Conservation (phyloP, 2,888 invertebrate genomes). For the Odontocerum albicorne region DNA sequence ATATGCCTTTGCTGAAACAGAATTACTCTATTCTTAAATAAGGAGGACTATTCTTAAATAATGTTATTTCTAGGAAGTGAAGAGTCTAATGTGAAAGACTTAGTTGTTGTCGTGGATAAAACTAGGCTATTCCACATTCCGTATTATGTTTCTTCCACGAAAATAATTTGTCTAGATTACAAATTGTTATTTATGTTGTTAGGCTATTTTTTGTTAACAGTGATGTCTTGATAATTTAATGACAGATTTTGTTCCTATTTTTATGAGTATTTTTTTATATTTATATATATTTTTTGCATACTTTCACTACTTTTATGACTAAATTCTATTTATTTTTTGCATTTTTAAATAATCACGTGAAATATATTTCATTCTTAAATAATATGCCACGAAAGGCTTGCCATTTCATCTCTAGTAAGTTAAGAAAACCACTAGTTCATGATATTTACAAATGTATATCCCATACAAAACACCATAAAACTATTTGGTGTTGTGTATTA, state of each 20-base stretch:
- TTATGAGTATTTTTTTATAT: constrained; percentile 10
- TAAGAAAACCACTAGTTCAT: no score
- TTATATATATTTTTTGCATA: constrained; percentile 8
- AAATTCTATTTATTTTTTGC: neutral
- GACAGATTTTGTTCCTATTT: constrained; percentile 24
- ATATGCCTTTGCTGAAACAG: no score
- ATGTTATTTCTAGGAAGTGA: no score
- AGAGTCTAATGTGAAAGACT: constrained; percentile 9
- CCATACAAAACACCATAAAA: no score
- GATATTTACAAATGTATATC: no score
- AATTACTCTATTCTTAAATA: no score
- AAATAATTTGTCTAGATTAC: neutral
- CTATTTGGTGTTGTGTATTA: no score
- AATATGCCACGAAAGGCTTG: constrained; percentile 15
- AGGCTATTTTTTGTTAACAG: constrained; percentile 2
- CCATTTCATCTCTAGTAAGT: constrained; percentile 1
- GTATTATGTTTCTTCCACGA: neutral
- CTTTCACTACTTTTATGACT: neutral
- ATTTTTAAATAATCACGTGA: neutral
- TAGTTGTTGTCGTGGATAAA: neutral
- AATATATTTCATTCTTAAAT: constrained; percentile 1
- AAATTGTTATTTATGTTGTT: constrained; percentile 1
- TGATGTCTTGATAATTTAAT: constrained; percentile 10
- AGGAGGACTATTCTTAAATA: no score
- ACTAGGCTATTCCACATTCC: constrained; percentile 7